Conservation (phyloP, 2,797 vertebrate species). For the Valencia hispanica region DNA sequence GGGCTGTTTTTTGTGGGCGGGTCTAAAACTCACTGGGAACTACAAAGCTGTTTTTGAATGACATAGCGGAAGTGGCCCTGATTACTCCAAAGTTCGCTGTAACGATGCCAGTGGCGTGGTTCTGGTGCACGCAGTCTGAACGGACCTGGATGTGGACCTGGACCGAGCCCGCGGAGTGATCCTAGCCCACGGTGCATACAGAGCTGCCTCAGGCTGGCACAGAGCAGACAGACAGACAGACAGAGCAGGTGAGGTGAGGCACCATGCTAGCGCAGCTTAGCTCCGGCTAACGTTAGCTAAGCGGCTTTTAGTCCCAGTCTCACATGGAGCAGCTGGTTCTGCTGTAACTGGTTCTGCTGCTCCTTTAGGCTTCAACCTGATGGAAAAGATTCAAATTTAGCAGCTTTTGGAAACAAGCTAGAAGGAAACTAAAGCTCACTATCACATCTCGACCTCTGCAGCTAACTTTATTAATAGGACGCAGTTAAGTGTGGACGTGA, state of each 20-base stretch:
- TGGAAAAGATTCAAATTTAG: background rate
- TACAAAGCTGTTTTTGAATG: background rate
- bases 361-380: background rate
- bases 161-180: too few relatives aligned
- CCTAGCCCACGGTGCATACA: rapidly evolving
- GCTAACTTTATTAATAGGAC: background rate
- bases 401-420: constrained; percentile 5
- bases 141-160: rapidly evolving
- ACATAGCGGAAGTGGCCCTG: constrained; percentile 38
- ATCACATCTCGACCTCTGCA: background rate
- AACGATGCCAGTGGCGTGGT: constrained; percentile 25
- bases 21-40: constrained; percentile 2
- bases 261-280: constrained; percentile 35
- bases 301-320: too few relatives aligned
- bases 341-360: too few relatives aligned
- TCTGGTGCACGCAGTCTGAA: background rate
- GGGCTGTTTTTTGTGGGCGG: background rate
- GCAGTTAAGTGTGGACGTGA: background rate
- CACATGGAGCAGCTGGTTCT: background rate
- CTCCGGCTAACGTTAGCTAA: constrained; percentile 59
- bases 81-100: constrained; percentile 48
- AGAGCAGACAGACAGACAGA: too few relatives aligned
- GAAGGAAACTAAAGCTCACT: background rate
- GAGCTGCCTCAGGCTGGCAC: too few relatives aligned
- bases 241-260: background rate